Evolutionary conservation across 2,113 vertebrate genomes (phyloP), one percentile per base, ranked within the genome.

Genomic region (Struthidea cinerea): DNA sequence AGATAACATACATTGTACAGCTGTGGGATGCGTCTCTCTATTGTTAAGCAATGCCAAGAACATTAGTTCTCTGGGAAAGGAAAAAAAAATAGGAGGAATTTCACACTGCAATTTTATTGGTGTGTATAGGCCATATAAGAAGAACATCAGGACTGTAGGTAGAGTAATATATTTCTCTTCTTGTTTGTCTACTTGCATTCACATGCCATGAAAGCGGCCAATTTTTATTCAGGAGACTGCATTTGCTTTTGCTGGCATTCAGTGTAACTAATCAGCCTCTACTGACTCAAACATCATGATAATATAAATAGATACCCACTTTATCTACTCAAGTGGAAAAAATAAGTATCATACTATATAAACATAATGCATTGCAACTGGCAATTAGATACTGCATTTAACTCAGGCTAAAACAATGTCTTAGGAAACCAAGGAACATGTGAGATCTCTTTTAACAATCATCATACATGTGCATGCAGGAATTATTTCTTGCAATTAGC

Each of bases 291-390:
- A 86, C 46, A 94, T 90, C 74, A 74, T 76, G 91, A 97, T 97
- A 96, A 96, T 96, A 96, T 83, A 97, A 96, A 94, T 88, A 94
- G 94, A 97, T 96, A 96, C 68, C 55, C 88, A 96, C 91, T 94
- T 96, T 97, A 95, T 76, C 95, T 96, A 46, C 78, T 95, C 64
- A 96, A 95, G 81, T 97, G 80, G 89, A 95, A 97, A 96, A 97
- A 95, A 94, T 94, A 97, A 94, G 74, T 87, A 96, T 96, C 92
- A 87, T 96, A 97, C 96, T 97, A 94, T 94, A 95, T 97, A 97
- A 98, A 96, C 94, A 96, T 93, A 93, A 94, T 80, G 42, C 78
- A 94, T 80, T 95, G 64, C 49, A 94, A 91, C 94, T 96, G 92
- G 95, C 96, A 97, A 96, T 95, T 95, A 96, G 86, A 95, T 92